phyloP scores from a whole-genome alignment of 2,888 invertebrate species.

The Yponomeuta plumbellus region DNA sequence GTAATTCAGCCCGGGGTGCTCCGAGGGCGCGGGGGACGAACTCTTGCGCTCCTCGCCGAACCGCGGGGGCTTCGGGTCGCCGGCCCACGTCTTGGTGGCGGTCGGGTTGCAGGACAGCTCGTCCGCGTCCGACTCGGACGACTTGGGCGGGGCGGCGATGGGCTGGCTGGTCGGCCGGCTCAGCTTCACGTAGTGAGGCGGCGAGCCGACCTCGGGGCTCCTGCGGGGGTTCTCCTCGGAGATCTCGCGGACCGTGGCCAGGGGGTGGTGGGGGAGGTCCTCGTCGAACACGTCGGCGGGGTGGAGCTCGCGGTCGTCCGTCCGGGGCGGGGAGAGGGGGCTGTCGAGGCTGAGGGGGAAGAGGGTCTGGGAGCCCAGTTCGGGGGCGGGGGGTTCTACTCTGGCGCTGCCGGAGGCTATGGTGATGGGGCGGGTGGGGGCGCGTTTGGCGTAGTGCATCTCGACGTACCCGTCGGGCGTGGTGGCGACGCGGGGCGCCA shows the following conservation, averaged over 20 bases:
- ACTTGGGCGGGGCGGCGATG: constrained; percentile 25
- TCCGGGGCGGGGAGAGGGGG: constrained; percentile 78
- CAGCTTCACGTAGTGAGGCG: constrained; percentile 72
- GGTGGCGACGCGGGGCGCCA: constrained; percentile 47
- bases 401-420: constrained; percentile 59
- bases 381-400: constrained; percentile 32
- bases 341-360: constrained; percentile 83
- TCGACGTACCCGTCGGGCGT: constrained; percentile 70
- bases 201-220: constrained; percentile 34
- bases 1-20: constrained; percentile 46
- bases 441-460: constrained; percentile 54
- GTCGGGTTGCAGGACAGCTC: constrained; percentile 59
- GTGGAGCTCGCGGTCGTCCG: constrained; percentile 45
- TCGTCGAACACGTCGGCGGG: constrained; percentile 38
- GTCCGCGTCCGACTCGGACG: constrained; percentile 27
- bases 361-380: constrained; percentile 79
- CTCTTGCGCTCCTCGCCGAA: constrained; percentile 28
- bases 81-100: constrained; percentile 55
- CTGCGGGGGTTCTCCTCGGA: constrained; percentile 46
- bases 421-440: constrained; percentile 79
- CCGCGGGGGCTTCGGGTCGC: constrained; percentile 28
- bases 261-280: constrained; percentile 38
- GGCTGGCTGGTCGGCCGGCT: constrained; percentile 36
- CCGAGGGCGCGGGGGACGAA: constrained; percentile 30
- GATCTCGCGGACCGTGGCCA: constrained; percentile 53